Evolutionary conservation across 2,797 vertebrate species (phyloP), one percentile per base, ranked within the genome.

Genomic region (Hypotaenidia okinawae): DNA sequence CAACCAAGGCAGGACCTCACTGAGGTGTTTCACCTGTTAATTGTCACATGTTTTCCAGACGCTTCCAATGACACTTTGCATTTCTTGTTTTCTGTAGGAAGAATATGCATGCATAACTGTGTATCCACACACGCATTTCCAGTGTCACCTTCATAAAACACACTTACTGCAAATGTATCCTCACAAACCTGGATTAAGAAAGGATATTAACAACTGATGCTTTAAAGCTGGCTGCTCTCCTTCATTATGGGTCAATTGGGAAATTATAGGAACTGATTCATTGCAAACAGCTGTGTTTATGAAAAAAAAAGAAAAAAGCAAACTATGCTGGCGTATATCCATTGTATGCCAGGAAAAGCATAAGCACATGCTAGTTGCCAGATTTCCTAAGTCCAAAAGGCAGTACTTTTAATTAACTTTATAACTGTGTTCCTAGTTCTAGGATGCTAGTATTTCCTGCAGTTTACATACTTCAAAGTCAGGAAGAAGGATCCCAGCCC

Each of bases 241-340:
- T 96, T 95, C 87, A 70, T 66, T 97, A 95, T 92, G 74, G 92
- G 86, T 97, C 97, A 96, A 45, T 37, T 97, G 98, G 96, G 97
- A 98, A 98, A 97, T 97, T 92, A 75, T n/a, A 92, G 96, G 96
- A 97, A 97, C 97, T 96, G 95, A 97, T 97, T 98, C 96, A 98
- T 89, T 96, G 90, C 58, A 92, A 97, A 96, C 97, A 98, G 95
- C 97, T 98, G 97, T 95, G 94, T 93, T 96, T 86, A 58, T 83
- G 51, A 74, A 39, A 84, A 91, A 94, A 82, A 76, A 82, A 73
- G 69, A 45, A 45, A 45, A 45, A 45, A 22, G 21, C 47, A 89
- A 81, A 52, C 24, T 63, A 12, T 69, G 30, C 64, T 97, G 96
- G 96, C 94, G 75, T 33, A 27, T 78, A 75, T 94, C 93, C 94